phyloP scores from a whole-genome alignment of 2,113 vertebrate species.

The Aegithalos caudatus region DNA sequence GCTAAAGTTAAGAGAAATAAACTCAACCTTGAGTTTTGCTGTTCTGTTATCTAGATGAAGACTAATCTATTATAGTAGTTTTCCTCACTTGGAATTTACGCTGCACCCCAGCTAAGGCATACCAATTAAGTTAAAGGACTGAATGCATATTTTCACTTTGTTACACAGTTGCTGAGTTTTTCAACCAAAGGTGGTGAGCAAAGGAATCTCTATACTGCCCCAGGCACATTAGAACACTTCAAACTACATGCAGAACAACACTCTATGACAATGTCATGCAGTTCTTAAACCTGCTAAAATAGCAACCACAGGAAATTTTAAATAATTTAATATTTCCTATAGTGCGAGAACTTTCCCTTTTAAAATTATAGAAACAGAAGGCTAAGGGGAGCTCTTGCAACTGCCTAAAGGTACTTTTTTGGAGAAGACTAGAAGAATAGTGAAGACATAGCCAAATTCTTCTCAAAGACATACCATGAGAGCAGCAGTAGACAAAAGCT shows the following conservation, averaged over 20 bases:
- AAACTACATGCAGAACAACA: background rate
- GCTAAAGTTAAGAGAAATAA: background rate
- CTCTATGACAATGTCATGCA: background rate
- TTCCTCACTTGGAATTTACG: background rate
- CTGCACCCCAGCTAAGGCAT: background rate
- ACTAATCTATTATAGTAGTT: background rate
- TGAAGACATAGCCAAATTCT: background rate
- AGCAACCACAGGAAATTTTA: background rate
- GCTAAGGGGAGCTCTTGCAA: background rate
- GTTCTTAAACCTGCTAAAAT: background rate
- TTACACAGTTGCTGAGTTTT: background rate
- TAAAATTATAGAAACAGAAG: background rate
- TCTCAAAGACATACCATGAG: background rate
- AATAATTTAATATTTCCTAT: background rate
- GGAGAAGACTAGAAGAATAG: background rate
- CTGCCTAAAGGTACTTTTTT: background rate
- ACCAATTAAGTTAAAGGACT: background rate
- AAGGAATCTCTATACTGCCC: background rate
- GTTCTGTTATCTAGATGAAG: background rate
- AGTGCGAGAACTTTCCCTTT: background rate
- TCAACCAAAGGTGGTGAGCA: background rate
- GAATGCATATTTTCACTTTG: background rate
- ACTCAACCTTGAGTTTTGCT: background rate
- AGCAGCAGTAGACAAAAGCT: background rate
- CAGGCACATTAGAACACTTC: background rate